Base-by-base conservation (phyloP, 2,888 invertebrate genomes). In the Pemphredon lugubris region DNA sequence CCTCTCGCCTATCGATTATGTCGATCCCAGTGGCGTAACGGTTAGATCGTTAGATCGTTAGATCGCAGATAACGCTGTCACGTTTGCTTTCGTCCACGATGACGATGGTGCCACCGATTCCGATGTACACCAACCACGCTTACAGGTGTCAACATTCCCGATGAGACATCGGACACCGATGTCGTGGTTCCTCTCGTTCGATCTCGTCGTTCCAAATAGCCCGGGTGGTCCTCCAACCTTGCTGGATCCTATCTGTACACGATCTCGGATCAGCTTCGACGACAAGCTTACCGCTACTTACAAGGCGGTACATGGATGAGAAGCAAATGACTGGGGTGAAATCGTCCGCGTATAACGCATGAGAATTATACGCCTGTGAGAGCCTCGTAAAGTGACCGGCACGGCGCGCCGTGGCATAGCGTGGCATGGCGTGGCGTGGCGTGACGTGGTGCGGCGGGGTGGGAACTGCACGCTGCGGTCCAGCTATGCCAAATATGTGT, bases 111-210 rank as follows among this genome's bases (percentile, higher is more conserved):
- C 48, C 53, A 55, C 14, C 14, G 45, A 68, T 69, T 58, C 40
- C 34, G 40, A 34, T 55, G 45, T 70, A 58, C 42, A 18, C n/a
- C n/a, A 61, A 42, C 54, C 42, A 53, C 69, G 58, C 70, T 79
- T 82, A 75, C 79, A 83, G 73, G 83, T 83, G 83, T 83, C 77
- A 83, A 80, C 80, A 74, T 83, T 75, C 80, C 57, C 73, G 73
- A 48, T 66, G 69, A 65, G 83, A 83, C 68, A 83, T 71, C 73
- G 66, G 83, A 83, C 75, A 83, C 83, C 83, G 42, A 70, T 21
- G 65, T 63, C 50, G 58, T 26, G 75, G 71, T 66, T 73, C 68
- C 59, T 73, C 67, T 50, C 69, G 58, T 55, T 40, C 51, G 20
- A 14, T 37, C 60, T 50, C 55, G 60, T 23, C 70, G 67, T 69